phyloP scores from a whole-genome alignment of 2,113 vertebrate genomes.

The Pterophyllum scalare region DNA sequence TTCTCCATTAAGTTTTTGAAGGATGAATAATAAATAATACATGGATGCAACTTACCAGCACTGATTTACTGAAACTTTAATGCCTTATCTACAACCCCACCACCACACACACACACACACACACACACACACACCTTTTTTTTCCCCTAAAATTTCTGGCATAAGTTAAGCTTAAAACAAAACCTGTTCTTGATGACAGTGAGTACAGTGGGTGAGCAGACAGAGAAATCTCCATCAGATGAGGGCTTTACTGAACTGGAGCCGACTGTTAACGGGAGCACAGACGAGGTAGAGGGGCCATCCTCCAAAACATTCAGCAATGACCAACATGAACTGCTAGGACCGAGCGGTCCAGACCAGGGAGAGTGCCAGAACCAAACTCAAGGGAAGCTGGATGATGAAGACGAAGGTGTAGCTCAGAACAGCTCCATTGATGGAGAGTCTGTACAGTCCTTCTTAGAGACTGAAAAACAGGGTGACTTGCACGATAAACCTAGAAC shows the following conservation, averaged over 20 bases:
- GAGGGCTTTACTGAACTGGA: conserved; percentile 84
- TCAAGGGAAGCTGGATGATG: conserved; percentile 64
- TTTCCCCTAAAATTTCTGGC: background rate
- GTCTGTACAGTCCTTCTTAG: conserved; percentile 34
- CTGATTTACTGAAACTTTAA: background rate
- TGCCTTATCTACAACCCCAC: too few species aligned
- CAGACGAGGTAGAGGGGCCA: conserved; percentile 42
- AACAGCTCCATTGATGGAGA: conserved; percentile 65
- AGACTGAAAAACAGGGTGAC: conserved; percentile 43
- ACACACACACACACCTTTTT: too few species aligned
- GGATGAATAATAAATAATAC: background rate
- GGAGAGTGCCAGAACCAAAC: conserved; percentile 20
- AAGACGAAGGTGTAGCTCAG: conserved; percentile 68
- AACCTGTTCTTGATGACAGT: conserved; percentile 13
- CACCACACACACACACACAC: too few species aligned
- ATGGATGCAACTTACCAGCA: background rate
- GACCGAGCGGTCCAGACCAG: background rate
- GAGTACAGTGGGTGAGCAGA: conserved; percentile 51
- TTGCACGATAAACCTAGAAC: conserved; percentile 1
- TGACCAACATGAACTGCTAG: conserved; percentile 37
- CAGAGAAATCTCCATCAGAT: conserved; percentile 79
- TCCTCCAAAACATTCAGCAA: conserved; percentile 21
- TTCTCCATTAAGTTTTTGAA: too few species aligned
- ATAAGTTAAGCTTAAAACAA: background rate
- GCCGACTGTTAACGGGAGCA: conserved; percentile 60